Evolutionary conservation across 2,113 vertebrate species (phyloP).

Genomic region (Corythornis madagascariensis): DNA sequence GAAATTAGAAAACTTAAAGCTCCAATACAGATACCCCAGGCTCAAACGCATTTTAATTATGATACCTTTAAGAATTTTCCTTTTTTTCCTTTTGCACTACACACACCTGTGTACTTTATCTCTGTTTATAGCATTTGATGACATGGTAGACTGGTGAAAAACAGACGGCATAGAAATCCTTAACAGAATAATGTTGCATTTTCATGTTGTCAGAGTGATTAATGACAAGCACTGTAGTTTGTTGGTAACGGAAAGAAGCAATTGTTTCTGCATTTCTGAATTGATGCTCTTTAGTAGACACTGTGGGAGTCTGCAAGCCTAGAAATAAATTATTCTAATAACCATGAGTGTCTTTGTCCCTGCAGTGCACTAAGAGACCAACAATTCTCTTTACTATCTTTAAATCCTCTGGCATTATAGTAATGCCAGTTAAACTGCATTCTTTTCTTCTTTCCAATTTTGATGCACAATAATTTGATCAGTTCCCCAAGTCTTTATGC

Average conservation of each 20-base stretch:
- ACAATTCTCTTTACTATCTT: background rate
- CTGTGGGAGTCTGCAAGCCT: background rate
- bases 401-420: background rate
- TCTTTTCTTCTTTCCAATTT: background rate
- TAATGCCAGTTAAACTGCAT: background rate
- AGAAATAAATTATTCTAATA: constrained; percentile 47
- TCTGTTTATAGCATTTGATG: background rate
- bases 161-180: background rate
- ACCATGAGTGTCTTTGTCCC: background rate
- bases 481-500: background rate
- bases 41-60: background rate
- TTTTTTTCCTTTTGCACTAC: background rate
- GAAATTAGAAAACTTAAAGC: background rate
- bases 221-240: constrained; percentile 2
- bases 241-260: background rate
- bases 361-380: background rate
- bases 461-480: background rate
- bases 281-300: background rate
- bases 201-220: constrained; percentile 7
- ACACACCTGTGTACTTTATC: background rate
- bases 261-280: background rate
- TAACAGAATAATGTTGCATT: background rate
- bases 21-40: background rate
- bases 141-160: background rate
- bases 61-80: background rate